Evolutionary conservation across 1,140 invertebrate species (phyloP).

Genomic region (Cepaea nemoralis): DNA sequence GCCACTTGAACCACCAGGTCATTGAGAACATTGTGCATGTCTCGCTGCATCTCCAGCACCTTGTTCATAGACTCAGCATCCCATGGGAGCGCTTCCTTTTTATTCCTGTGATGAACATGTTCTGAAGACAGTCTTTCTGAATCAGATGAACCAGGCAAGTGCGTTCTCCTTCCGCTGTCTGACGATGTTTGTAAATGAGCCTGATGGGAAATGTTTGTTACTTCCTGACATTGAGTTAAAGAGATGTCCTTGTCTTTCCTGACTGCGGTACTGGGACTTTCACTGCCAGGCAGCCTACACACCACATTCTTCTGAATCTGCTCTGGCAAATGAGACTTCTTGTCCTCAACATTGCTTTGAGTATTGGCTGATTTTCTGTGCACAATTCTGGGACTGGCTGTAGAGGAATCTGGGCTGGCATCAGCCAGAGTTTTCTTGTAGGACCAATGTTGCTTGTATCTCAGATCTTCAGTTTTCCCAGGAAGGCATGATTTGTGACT

Average conservation of each 20-base stretch:
- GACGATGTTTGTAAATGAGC: not conserved
- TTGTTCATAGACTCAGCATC: conserved; percentile 4
- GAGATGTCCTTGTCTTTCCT: not conserved
- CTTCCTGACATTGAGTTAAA: not conserved
- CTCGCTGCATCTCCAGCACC: conserved; percentile 24
- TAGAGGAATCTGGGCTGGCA: not conserved
- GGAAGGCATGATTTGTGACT: not conserved
- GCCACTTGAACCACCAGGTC: conserved; percentile 14
- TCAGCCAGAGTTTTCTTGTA: not conserved
- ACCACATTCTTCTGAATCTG: not conserved
- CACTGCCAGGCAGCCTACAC: not conserved
- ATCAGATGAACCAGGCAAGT: not conserved
- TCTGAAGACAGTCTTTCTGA: not conserved
- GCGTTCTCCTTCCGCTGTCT: not conserved
- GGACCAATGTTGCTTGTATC: not conserved
- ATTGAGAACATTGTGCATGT: conserved; percentile 15
- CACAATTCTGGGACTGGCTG: not conserved
- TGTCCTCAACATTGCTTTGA: not conserved
- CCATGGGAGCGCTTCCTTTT: not conserved
- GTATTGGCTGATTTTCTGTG: not conserved
- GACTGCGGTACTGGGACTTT: not conserved
- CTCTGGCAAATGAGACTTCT: not conserved
- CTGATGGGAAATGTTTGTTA: not conserved
- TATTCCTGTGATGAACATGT: not conserved
- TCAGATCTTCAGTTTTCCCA: not conserved